Base-by-base conservation (phyloP, 2,797 vertebrate species). In the Lepilemur septentrionalis region DNA sequence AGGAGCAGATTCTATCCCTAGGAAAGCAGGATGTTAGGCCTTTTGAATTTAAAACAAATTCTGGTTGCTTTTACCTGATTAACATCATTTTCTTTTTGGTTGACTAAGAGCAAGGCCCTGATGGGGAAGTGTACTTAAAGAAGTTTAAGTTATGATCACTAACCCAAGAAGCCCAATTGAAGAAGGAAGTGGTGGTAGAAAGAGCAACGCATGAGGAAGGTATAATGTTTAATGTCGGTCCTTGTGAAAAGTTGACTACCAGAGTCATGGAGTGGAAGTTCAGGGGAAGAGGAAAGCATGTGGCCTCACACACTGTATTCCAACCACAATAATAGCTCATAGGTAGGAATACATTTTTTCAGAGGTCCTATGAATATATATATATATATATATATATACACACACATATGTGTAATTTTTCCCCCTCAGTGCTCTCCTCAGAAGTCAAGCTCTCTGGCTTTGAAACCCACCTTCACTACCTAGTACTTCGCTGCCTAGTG, bases 131-230 rank as follows among this genome's bases (percentile, higher is more conserved):
- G 14, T 5, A 81, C 43, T 28, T 93, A 65, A 88, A 41, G 32
- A 67, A 73, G 20, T 48, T 69, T 63, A 69, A 61, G 12, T 73
- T 65, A 6, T n/a, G 38, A 38, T 43, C 30, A 28, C 59, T 48
- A 61, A 32, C 35, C 35, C 14, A 61, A 63, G 70, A 89, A 83
- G 25, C 11, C 69, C 8, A 32, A 7, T 22, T 8, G 2, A 81
- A 4, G 12, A 20, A 43, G 4, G 57, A 59, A 59, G 57, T 28
- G 57, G 23, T 61, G 15, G 32, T 28, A 13, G 20, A 28, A 10
- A 4, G 4, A 9, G 1, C 5, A 2, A 5, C 25, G 0, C 30
- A 11, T 35, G 25, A 84, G 11, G n/a, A 2, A 57, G 7, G 50
- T 43, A 23, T 7, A 76, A 9, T 41, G n/a, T 80, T 79, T 52